Conservation (phyloP, 1,140 invertebrate species). For the Hetaerina americana region DNA sequence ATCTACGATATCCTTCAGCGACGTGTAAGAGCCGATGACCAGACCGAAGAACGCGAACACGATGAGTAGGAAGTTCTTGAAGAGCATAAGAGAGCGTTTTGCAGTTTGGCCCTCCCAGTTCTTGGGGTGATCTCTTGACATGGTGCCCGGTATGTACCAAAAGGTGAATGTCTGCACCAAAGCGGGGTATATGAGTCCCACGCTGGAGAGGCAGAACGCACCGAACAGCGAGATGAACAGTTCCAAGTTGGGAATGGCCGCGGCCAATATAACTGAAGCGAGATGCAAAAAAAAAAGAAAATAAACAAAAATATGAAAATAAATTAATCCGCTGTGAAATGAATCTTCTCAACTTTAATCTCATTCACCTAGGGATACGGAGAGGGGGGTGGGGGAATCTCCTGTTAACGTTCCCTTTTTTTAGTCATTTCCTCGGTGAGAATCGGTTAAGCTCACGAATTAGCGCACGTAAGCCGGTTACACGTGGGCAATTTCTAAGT, state of each 20-base stretch:
- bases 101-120: not conserved
- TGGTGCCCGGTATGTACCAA: conserved; percentile 33
- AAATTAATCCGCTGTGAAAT: too few relatives aligned
- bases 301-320: too few relatives aligned
- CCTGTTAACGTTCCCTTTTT: too few relatives aligned
- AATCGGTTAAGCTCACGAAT: too few relatives aligned
- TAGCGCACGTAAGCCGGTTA: too few relatives aligned
- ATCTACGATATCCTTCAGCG: conserved; percentile 43
- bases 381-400: too few relatives aligned
- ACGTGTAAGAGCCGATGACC: conserved; percentile 54
- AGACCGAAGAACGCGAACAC: conserved; percentile 51
- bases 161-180: conserved; percentile 57
- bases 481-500: too few relatives aligned
- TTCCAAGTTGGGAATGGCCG: conserved; percentile 66
- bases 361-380: too few relatives aligned
- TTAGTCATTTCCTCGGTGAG: too few relatives aligned
- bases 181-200: conserved; percentile 79
- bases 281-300: too few relatives aligned
- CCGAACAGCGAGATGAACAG: conserved; percentile 84
- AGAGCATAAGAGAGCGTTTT: conserved; percentile 23
- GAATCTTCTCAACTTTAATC: too few relatives aligned
- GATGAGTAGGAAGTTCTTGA: conserved; percentile 57
- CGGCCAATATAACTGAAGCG: conserved; percentile 55
- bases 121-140: not conserved
- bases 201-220: conserved; percentile 65